A percentile compares a stretch with the other conserved stretches of the same genome.
Evolutionary conservation across 2,113 vertebrate genomes (phyloP).

Genomic region (Leucosticte australis): DNA sequence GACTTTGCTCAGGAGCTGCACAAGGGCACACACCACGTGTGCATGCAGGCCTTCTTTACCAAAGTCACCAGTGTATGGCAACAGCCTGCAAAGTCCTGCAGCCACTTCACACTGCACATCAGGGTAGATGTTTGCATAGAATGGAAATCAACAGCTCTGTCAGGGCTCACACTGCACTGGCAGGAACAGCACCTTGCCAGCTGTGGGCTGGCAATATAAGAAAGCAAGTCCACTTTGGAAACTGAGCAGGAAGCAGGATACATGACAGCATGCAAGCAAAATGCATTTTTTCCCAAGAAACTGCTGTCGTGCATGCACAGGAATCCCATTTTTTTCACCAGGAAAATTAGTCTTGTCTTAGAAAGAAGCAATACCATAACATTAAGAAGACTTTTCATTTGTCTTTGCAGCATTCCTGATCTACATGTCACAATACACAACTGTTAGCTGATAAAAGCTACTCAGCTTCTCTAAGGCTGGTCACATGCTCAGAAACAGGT

Average conservation of each 20-base stretch:
- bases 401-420: not conserved
- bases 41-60: not conserved
- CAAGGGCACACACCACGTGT: fast-evolving
- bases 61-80: not conserved
- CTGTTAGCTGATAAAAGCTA: not conserved
- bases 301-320: not conserved
- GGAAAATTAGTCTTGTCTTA: not conserved
- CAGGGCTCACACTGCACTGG: not conserved
- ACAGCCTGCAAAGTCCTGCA: not conserved
- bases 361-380: not conserved
- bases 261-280: fast-evolving
- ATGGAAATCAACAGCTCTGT: not conserved
- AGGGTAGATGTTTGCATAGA: not conserved
- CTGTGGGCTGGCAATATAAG: not conserved
- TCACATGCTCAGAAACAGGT: conserved; percentile 17
- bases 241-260: not conserved
- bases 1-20: not conserved
- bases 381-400: not conserved
- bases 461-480: not conserved
- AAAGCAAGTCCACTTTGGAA: not conserved
- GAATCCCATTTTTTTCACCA: not conserved
- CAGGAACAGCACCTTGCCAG: not conserved
- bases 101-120: not conserved
- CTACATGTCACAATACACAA: not conserved
- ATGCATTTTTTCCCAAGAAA: not conserved